A percentile compares a stretch with the other conserved stretches of the same genome.
These are phyloP conservation scores for Rutilus rutilus DNA, from an alignment of 2,113 vertebrate species.

Conservation along the genomic window DNA sequence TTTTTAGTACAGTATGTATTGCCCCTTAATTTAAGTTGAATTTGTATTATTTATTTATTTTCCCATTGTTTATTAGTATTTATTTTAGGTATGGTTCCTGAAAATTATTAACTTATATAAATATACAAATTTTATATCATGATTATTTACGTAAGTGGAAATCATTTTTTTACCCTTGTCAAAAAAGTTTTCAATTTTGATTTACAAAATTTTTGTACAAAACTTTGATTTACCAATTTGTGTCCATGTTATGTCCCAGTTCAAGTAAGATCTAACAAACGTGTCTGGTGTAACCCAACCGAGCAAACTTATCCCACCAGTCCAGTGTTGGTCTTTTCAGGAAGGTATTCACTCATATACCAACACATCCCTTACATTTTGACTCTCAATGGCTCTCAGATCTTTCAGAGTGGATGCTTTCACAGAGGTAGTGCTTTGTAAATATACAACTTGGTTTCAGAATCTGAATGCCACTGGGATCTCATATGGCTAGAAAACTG, in stretches of 20 bases:
- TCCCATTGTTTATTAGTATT: not conserved
- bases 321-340: not conserved
- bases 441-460: not conserved
- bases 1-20: too few species aligned
- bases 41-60: not conserved
- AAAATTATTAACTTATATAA: not conserved
- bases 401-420: not conserved
- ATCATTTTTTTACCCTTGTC: too few species aligned
- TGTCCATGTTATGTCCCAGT: too few species aligned
- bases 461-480: slow-evolving; percentile 25
- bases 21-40: not conserved
- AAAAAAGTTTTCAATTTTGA: too few species aligned
- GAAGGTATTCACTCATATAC: not conserved
- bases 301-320: not conserved
- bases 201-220: too few species aligned
- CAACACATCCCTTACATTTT: not conserved
- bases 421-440: not conserved
- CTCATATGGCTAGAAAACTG: slow-evolving; percentile 28
- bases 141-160: too few species aligned
- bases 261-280: not conserved
- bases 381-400: not conserved
- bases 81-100: too few species aligned
- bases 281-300: not conserved
- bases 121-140: too few species aligned
- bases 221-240: too few species aligned